Percentiles rank a stretch among this genome's conserved stretches.
Evolutionary conservation across 2,113 vertebrate species (phyloP).

Genomic region (Dromiciops gliroides): DNA sequence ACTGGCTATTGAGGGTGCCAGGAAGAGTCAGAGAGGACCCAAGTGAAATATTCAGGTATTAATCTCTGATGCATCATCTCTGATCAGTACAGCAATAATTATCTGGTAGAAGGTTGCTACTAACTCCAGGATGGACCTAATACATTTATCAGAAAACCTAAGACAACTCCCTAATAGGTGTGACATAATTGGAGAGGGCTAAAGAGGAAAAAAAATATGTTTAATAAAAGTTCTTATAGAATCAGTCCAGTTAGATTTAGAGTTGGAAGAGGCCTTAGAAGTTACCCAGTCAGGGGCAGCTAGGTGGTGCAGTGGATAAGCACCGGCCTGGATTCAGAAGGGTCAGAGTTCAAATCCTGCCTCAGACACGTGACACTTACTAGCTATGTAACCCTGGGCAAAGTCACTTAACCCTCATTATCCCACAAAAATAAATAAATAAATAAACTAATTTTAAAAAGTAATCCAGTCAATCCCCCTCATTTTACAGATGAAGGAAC

Average conservation of each 20-base stretch:
- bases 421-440: no score
- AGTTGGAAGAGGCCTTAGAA: neutral
- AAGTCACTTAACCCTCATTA: no score
- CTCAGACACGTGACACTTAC: no score
- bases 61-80: neutral
- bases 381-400: no score
- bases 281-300: neutral
- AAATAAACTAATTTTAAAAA: no score
- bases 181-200: accelerated
- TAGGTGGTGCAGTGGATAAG: no score
- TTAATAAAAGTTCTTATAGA: neutral
- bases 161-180: neutral
- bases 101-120: neutral
- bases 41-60: neutral
- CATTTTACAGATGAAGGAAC: neutral
- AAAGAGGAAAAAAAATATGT: accelerated
- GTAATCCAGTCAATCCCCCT: neutral
- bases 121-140: no score
- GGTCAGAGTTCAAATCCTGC: no score
- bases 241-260: neutral
- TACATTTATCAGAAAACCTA: no score
- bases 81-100: neutral
- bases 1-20: neutral
- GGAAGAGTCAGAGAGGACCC: neutral
- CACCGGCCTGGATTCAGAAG: no score